These are phyloP conservation scores for Mustela nigripes DNA, from an alignment of 2,113 vertebrate species.

Conservation along the genomic window DNA sequence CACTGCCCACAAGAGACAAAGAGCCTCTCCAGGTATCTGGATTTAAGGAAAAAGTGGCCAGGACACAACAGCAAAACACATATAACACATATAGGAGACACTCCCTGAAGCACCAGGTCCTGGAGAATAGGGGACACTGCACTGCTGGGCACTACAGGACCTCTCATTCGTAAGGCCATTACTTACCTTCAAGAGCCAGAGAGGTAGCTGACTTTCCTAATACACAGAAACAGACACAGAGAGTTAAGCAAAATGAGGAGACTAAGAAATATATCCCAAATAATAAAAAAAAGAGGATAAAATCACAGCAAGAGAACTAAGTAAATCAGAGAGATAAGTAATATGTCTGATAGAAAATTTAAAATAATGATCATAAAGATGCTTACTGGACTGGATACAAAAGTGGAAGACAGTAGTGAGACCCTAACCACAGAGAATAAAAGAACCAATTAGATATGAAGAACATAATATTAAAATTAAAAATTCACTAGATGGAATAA, in stretches of 20 bases:
- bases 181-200: not conserved
- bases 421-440: not conserved
- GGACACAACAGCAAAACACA: not conserved
- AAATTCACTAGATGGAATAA: not conserved
- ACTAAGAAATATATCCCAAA: not conserved
- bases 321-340: not conserved
- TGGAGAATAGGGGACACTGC: not conserved
- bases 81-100: not conserved
- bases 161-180: not conserved
- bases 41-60: not conserved
- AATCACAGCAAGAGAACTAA: not conserved
- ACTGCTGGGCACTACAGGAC: not conserved
- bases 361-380: not conserved
- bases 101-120: not conserved
- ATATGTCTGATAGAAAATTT: not conserved
- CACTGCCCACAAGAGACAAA: not conserved
- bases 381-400: not conserved
- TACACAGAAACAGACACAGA: not conserved
- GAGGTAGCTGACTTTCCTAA: not conserved
- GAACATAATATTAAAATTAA: not conserved
- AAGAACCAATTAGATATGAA: not conserved
- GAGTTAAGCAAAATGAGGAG: not conserved
- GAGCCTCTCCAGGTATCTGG: not conserved
- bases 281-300: not conserved
- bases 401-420: not conserved